phyloP scores from a whole-genome alignment of 2,113 vertebrate genomes.

The Columba livia region DNA sequence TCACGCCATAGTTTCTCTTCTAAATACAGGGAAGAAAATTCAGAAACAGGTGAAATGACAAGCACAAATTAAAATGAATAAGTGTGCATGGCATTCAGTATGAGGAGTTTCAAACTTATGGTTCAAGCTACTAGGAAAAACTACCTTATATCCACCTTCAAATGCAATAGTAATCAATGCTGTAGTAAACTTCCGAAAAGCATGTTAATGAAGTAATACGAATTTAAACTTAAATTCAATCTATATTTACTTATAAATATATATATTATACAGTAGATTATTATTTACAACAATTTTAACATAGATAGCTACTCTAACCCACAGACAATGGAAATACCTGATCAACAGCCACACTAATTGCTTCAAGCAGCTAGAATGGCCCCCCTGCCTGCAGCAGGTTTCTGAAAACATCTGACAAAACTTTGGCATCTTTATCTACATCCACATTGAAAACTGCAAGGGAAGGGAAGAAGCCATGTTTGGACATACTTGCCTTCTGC shows the following conservation, averaged over 20 bases:
- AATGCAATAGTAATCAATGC: neutral
- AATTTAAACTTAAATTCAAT: neutral
- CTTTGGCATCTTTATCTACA: neutral
- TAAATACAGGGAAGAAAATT: neutral
- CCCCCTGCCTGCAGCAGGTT: neutral
- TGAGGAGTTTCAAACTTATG: rapidly evolving
- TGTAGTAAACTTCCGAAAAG: neutral
- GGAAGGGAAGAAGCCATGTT: neutral
- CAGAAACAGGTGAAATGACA: neutral
- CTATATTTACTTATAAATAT: neutral
- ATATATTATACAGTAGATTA: neutral
- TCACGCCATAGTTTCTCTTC: neutral
- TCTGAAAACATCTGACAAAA: neutral
- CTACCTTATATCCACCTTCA: neutral
- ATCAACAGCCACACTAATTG: neutral
- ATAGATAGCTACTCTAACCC: neutral
- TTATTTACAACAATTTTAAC: neutral
- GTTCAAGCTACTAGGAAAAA: neutral
- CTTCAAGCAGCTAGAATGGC: neutral
- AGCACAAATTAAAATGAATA: neutral
- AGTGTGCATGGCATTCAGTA: neutral
- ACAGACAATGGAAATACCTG: neutral
- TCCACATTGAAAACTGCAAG: neutral
- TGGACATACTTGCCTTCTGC: neutral
- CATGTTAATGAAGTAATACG: neutral